Conservation (phyloP, 2,113 vertebrate genomes). For the Ochotona princeps region DNA sequence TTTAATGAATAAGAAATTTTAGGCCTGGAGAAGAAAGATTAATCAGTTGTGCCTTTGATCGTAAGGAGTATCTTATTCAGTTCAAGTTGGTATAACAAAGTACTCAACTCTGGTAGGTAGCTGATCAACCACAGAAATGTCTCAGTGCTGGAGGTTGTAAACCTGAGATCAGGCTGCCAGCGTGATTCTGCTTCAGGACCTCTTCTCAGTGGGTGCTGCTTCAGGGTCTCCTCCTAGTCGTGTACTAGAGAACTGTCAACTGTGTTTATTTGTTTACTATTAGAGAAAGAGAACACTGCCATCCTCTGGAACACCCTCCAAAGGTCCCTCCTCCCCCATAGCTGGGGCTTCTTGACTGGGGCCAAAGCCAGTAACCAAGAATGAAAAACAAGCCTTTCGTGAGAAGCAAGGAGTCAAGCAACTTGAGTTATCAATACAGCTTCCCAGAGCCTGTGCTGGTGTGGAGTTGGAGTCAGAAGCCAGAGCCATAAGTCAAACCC, state of each 20-base stretch:
- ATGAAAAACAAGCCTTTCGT: too few species aligned
- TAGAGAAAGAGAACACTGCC: not conserved
- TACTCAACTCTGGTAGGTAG: not conserved
- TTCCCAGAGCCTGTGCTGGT: too few species aligned
- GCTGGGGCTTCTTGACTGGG: too few species aligned
- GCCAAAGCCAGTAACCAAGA: too few species aligned
- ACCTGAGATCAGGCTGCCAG: not conserved
- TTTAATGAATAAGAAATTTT: slow-evolving; percentile 10
- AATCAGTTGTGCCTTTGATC: not conserved
- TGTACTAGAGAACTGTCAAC: not conserved
- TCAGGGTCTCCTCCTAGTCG: not conserved
- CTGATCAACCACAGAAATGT: not conserved
- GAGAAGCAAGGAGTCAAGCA: too few species aligned
- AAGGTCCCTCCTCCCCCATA: too few species aligned
- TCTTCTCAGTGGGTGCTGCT: not conserved
- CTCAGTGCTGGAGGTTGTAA: not conserved
- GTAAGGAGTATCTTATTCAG: not conserved
- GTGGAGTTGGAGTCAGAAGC: too few species aligned
- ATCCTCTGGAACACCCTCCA: too few species aligned
- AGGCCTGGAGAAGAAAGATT: not conserved
- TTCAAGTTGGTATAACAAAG: not conserved
- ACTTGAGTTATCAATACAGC: too few species aligned
- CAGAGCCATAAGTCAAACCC: too few species aligned
- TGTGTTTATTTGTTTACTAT: not conserved
- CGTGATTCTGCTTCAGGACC: not conserved